These are phyloP conservation scores for Chrysocyon brachyurus DNA, from an alignment of 2,797 vertebrate genomes.

Conservation along the genomic window DNA sequence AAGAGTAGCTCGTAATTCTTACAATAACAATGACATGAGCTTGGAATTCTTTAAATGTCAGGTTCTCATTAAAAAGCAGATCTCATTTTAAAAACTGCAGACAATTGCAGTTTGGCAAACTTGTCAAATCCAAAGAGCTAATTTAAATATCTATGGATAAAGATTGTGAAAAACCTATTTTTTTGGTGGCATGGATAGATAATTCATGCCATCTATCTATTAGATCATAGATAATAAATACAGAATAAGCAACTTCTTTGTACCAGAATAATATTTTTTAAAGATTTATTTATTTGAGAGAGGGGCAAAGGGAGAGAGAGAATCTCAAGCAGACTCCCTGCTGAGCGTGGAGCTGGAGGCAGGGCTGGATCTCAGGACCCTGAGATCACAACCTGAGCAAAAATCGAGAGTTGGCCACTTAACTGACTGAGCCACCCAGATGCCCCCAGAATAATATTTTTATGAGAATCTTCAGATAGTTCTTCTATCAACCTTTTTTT, in stretches of 20 bases:
- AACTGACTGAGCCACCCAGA: background rate
- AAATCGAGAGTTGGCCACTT: background rate
- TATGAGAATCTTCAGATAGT: background rate
- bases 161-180: background rate
- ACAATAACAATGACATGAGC: background rate
- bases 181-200: background rate
- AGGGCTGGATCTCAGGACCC: background rate
- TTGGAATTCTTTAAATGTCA: conserved; percentile 24
- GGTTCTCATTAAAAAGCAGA: conserved; percentile 52
- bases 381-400: background rate
- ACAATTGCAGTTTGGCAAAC: background rate
- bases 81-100: conserved; percentile 43
- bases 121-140: background rate
- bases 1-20: background rate
- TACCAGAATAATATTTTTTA: background rate
- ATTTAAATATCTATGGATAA: conserved; percentile 27
- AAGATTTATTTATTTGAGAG: background rate
- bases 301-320: background rate
- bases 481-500: background rate
- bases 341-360: background rate
- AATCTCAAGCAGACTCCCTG: background rate
- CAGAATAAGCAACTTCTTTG: background rate
- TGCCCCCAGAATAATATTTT: background rate
- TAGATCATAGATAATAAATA: background rate
- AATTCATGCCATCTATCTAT: background rate